These are phyloP conservation scores for Drosophila percnosoma DNA, from an alignment of 2,888 invertebrate species.

Conservation along the genomic window DNA sequence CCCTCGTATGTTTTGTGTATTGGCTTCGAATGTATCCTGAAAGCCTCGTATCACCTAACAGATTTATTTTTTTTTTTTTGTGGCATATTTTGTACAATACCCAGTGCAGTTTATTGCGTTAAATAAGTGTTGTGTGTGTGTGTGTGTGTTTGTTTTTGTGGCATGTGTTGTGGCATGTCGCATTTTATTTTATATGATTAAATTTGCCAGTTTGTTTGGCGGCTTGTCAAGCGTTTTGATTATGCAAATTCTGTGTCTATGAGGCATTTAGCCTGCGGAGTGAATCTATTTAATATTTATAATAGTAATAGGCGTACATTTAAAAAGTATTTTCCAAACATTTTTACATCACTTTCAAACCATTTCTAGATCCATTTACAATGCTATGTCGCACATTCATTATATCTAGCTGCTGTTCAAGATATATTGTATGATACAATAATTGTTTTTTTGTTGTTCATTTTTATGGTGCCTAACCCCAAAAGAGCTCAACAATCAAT, in stretches of 20 bases:
- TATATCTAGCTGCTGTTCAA: conserved; percentile 25
- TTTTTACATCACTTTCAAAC: background rate
- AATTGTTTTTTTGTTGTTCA: conserved; percentile 33
- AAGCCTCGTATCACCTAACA: conserved; percentile 42
- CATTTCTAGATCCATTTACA: background rate
- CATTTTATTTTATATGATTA: conserved; percentile 64
- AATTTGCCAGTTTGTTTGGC: conserved; percentile 63
- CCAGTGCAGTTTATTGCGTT: conserved; percentile 38
- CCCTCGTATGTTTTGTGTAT: conserved; percentile 26
- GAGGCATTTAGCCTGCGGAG: conserved; percentile 3
- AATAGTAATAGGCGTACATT: background rate
- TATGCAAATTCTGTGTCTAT: conserved; percentile 55
- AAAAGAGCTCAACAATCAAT: conserved; percentile 60
- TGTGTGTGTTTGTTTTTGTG: conserved; percentile 26
- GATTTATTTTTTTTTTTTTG: conserved; percentile 19
- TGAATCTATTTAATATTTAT: background rate
- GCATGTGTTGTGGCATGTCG: conserved; percentile 39
- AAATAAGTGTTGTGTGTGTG: conserved; percentile 12
- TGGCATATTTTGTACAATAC: conserved; percentile 45
- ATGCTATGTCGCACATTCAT: background rate
- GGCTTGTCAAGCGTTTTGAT: conserved; percentile 47
- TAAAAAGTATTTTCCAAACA: conserved; percentile 1
- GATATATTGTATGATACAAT: conserved; percentile 30
- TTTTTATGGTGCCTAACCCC: conserved; percentile 11
- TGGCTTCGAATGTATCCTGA: conserved; percentile 41